Percentiles rank a stretch among this genome's conserved stretches.
phyloP scores from a whole-genome alignment of 2,888 invertebrate genomes.

The Lycophotia porphyrea region DNA sequence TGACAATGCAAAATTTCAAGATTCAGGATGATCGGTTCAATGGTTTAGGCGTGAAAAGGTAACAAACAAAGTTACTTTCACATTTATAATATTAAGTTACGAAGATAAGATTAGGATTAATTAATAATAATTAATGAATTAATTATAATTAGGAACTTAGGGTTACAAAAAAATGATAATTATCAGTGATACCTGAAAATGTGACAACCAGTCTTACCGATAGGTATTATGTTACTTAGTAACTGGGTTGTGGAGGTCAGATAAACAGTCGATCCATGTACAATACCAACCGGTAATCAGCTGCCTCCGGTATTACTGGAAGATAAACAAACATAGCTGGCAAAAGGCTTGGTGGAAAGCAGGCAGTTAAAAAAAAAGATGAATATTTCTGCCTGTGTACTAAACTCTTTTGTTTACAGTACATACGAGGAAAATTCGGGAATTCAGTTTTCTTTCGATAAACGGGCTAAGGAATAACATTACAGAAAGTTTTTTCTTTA shows the following conservation, averaged over 20 bases:
- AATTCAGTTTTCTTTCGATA: constrained; percentile 54
- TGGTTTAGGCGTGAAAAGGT: too few relatives aligned
- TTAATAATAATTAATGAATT: too few relatives aligned
- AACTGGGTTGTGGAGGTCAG: neutral
- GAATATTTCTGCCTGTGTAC: neutral
- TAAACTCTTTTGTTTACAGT: neutral
- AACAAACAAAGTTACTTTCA: too few relatives aligned
- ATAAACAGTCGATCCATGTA: too few relatives aligned
- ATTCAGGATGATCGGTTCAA: too few relatives aligned
- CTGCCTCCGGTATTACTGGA: too few relatives aligned
- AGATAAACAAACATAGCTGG: too few relatives aligned
- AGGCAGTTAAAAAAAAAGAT: neutral
- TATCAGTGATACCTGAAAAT: neutral
- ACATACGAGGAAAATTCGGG: constrained; percentile 32
- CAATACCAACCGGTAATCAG: too few relatives aligned
- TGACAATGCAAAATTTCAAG: too few relatives aligned
- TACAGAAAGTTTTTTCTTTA: constrained; percentile 52
- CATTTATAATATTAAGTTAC: too few relatives aligned
- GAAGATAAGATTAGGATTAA: too few relatives aligned
- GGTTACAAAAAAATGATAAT: neutral
- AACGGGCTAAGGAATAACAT: constrained; percentile 41
- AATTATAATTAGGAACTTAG: too few relatives aligned
- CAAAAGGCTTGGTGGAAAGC: neutral
- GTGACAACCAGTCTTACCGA: neutral
- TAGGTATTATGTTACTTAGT: neutral